phyloP scores from a whole-genome alignment of 2,888 invertebrate species.

The Tetrapedia diversipes region DNA sequence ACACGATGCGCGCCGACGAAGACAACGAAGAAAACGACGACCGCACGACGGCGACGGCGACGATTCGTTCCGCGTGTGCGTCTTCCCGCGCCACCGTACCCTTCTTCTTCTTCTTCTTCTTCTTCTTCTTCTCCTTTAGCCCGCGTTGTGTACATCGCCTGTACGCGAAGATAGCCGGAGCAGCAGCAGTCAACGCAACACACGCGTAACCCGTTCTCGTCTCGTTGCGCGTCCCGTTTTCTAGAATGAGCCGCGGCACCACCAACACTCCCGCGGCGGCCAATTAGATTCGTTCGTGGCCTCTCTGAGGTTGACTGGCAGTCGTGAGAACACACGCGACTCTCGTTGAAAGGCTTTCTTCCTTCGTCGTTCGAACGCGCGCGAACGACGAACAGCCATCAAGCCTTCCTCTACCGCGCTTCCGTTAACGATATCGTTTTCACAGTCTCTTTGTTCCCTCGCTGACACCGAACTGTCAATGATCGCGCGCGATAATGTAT shows the following conservation, averaged over 20 bases:
- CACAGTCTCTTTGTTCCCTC: not conserved
- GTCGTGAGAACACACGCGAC: conserved; percentile 57
- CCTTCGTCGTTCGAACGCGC: conserved; percentile 1
- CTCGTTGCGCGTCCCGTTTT: conserved; percentile 41
- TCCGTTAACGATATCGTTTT: conserved; percentile 1
- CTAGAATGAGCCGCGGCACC: conserved; percentile 49
- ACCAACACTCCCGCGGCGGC: conserved; percentile 38
- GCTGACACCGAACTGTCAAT: conserved; percentile 2
- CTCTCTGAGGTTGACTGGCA: conserved; percentile 41
- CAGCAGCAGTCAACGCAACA: too few species aligned
- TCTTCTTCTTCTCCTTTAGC: too few species aligned
- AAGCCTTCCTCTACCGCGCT: not conserved
- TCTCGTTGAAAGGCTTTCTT: conserved; percentile 31
- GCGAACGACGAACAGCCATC: not conserved
- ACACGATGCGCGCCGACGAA: conserved; percentile 20
- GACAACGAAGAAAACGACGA: too few species aligned
- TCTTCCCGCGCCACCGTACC: conserved; percentile 13
- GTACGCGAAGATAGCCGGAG: not conserved
- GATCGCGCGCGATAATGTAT: conserved; percentile 11
- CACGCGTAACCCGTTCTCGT: not conserved
- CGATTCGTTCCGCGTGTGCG: conserved; percentile 30
- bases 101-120: too few species aligned
- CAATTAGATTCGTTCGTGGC: conserved; percentile 59
- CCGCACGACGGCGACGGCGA: conserved; percentile 15
- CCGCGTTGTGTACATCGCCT: not conserved